Conservation (phyloP, 2,113 vertebrate species). For the Podilymbus podiceps region DNA sequence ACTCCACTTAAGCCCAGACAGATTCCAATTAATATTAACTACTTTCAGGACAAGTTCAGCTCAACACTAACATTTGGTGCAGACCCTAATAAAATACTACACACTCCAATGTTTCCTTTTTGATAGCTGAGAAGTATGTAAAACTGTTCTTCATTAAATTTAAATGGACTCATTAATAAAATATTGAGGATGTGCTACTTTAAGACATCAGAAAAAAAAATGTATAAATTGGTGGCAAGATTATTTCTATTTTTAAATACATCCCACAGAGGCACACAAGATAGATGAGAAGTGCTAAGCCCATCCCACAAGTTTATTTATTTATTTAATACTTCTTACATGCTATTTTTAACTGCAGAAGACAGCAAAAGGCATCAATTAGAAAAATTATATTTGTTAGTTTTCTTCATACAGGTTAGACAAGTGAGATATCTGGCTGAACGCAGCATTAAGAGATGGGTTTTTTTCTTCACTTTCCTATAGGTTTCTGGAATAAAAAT, state of each 20-base stretch:
- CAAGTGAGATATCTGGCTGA: not conserved
- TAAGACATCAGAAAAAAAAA: conserved; percentile 5
- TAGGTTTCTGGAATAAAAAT: not conserved
- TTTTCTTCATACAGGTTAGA: not conserved
- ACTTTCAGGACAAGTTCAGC: not conserved
- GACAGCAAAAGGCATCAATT: conserved; percentile 43
- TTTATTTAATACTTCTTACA: conserved; percentile 50
- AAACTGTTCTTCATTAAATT: conserved; percentile 26
- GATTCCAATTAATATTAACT: not conserved
- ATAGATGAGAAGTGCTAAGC: conserved; percentile 63
- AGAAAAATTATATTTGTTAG: not conserved
- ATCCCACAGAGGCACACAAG: conserved; percentile 59
- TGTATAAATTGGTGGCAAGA: conserved; percentile 6
- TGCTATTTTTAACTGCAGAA: conserved; percentile 46
- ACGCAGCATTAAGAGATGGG: not conserved
- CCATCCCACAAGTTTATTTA: conserved; percentile 57
- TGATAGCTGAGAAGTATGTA: not conserved
- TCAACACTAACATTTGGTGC: not conserved
- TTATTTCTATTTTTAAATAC: conserved; percentile 63
- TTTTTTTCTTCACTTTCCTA: not conserved
- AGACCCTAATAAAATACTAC: not conserved
- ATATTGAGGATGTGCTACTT: conserved; percentile 43
- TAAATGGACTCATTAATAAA: conserved; percentile 46
- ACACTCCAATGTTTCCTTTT: not conserved
- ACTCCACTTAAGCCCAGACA: not conserved